Evolutionary conservation across 2,888 invertebrate genomes (phyloP).

Genomic region (Leuctra nigra): DNA sequence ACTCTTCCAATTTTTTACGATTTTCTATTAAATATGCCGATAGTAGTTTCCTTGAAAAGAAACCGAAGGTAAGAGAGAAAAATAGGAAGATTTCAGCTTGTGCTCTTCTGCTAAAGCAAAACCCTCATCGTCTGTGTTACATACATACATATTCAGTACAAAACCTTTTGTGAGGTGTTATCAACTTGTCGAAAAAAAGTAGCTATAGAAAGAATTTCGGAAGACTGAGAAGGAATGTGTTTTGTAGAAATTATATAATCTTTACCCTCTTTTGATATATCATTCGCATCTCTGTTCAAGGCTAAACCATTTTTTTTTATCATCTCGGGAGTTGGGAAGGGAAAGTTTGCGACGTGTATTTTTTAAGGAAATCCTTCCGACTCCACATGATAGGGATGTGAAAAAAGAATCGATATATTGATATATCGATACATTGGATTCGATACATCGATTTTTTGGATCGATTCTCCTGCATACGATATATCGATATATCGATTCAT

Average conservation of each 20-base stretch:
- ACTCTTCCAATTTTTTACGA: constrained; percentile 21
- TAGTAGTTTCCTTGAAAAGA: background rate
- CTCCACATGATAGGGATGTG: no score
- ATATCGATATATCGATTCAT: no score
- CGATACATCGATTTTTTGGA: no score
- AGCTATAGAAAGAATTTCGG: constrained; percentile 25
- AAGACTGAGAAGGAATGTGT: constrained; percentile 26
- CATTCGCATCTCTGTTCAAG: background rate
- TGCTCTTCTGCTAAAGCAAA: constrained; percentile 1
- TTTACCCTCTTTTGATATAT: background rate
- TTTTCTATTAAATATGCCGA: constrained; percentile 17
- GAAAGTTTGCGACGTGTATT: background rate
- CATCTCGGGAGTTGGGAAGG: background rate
- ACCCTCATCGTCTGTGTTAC: background rate
- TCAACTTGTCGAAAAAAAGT: no score
- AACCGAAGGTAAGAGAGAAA: constrained; percentile 5
- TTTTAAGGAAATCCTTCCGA: no score
- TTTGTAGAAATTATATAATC: constrained; percentile 12
- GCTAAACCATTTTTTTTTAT: background rate
- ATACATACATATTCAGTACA: constrained; percentile 25
- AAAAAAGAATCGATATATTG: no score
- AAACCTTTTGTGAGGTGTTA: constrained; percentile 25
- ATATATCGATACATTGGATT: no score
- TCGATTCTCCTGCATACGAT: no score
- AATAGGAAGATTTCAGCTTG: constrained; percentile 2